Evolutionary conservation across 1,140 invertebrate species (phyloP).

Genomic region (Chymomyza costata): DNA sequence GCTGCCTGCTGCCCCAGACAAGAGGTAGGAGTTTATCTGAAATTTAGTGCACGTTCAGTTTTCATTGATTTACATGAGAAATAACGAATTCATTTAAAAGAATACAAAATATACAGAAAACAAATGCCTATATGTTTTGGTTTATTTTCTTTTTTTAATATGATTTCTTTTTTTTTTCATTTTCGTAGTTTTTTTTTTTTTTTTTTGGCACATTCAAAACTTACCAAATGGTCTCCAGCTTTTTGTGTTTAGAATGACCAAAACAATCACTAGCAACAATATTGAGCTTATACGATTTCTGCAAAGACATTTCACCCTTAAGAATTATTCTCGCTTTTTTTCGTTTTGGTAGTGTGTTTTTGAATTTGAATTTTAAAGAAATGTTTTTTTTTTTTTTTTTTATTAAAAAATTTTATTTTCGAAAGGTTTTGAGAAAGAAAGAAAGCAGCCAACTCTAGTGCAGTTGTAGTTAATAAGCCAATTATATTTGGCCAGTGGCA

Average conservation of each 20-base stretch:
- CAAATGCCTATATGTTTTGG: slow-evolving; percentile 69
- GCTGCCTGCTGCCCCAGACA: slow-evolving; percentile 71
- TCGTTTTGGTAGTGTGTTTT: no score
- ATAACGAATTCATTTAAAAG: slow-evolving; percentile 33
- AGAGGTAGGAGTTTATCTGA: slow-evolving; percentile 73
- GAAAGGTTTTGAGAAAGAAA: slow-evolving; percentile 14
- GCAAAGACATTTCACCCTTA: slow-evolving; percentile 75
- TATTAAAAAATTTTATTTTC: slow-evolving; percentile 5
- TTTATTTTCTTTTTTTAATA: slow-evolving; percentile 30
- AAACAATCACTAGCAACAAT: slow-evolving; percentile 75
- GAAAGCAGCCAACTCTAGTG: slow-evolving; percentile 36
- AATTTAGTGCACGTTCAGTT: slow-evolving; percentile 75
- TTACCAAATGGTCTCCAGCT: slow-evolving; percentile 74
- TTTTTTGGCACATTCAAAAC: slow-evolving; percentile 72
- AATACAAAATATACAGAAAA: slow-evolving; percentile 65
- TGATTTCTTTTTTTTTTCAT: slow-evolving; percentile 46
- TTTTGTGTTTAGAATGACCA: slow-evolving; percentile 74
- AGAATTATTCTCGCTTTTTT: slow-evolving; percentile 74
- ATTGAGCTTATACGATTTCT: slow-evolving; percentile 74
- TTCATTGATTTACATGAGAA: slow-evolving; percentile 49
- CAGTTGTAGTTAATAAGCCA: no score
- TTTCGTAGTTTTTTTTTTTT: slow-evolving; percentile 50
- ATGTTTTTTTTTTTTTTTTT: slow-evolving; percentile 32
- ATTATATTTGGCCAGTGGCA: no score
- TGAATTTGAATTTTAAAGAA: not conserved